Conservation (phyloP, 2,888 invertebrate species). For the Autographa pulchrina region DNA sequence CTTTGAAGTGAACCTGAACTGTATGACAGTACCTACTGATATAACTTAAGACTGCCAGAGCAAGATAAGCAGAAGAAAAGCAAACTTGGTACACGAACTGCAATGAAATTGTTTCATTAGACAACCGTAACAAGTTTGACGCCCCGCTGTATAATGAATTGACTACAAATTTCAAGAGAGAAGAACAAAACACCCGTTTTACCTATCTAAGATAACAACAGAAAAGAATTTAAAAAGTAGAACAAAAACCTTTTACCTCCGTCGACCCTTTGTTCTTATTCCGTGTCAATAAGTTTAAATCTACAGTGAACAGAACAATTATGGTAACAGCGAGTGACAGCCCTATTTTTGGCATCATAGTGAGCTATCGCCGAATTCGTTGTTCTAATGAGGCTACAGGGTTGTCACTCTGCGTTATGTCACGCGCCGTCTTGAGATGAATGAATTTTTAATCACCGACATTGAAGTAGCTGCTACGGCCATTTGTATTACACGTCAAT, state of each 20-base stretch:
- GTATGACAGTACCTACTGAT: background rate
- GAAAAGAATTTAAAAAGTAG: background rate
- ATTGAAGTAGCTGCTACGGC: slow-evolving; percentile 17
- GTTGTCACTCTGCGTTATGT: slow-evolving; percentile 45
- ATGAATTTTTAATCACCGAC: slow-evolving; percentile 51
- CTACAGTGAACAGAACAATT: slow-evolving; percentile 19
- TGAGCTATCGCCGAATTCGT: slow-evolving; percentile 64
- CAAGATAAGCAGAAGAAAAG: background rate
- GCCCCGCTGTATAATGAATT: slow-evolving; percentile 1
- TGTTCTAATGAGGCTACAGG: slow-evolving; percentile 60
- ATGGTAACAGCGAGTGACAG: slow-evolving; percentile 10
- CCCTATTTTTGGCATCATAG: slow-evolving; percentile 21
- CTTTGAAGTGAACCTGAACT: slow-evolving; percentile 13
- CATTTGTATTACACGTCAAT: slow-evolving; percentile 34
- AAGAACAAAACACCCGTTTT: background rate
- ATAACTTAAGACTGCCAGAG: background rate
- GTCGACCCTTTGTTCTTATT: slow-evolving; percentile 8
- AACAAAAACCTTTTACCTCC: slow-evolving; percentile 8
- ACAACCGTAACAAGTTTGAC: background rate
- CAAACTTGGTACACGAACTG: slow-evolving; percentile 10
- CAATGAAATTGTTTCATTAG: slow-evolving; percentile 2
- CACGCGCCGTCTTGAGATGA: slow-evolving; percentile 36
- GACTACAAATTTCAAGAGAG: background rate
- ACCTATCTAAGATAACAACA: background rate
- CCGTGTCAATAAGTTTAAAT: slow-evolving; percentile 2